A percentile compares a stretch with the other conserved stretches of the same genome.
Conservation (phyloP, 1,140 invertebrate species). For the Ips typographus region DNA sequence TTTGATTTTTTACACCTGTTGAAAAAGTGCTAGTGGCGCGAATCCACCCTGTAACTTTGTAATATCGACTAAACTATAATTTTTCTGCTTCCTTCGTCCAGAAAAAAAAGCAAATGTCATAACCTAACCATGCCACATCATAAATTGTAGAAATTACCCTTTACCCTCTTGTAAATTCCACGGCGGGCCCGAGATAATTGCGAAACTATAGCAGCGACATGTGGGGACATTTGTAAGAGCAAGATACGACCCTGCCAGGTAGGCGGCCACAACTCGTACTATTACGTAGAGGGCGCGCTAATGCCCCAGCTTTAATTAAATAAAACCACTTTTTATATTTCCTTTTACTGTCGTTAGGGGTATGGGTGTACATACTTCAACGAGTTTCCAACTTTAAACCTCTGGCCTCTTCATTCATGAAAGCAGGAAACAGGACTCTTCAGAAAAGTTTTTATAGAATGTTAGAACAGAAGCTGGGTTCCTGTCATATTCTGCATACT, state of each 20-base stretch:
- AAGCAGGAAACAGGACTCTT: too few species aligned
- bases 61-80: too few species aligned
- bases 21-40: too few species aligned
- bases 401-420: too few species aligned
- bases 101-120: constrained; percentile 15
- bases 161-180: constrained; percentile 38
- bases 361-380: not conserved
- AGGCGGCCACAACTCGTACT: constrained; percentile 37
- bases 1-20: not conserved
- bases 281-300: constrained; percentile 34
- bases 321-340: constrained; percentile 39
- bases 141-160: constrained; percentile 33
- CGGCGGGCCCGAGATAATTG: constrained; percentile 48
- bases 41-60: too few species aligned
- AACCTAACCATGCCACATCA: constrained; percentile 16
- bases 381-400: too few species aligned
- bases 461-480: too few species aligned
- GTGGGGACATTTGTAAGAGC: constrained; percentile 51
- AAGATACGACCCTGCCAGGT: constrained; percentile 44
- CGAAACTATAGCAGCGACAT: constrained; percentile 50
- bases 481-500: too few species aligned
- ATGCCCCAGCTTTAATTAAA: constrained; percentile 39
- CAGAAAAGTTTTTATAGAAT: too few species aligned
- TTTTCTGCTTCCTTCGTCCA: too few species aligned
- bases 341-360: constrained; percentile 16